Evolutionary conservation across 1,140 invertebrate genomes (phyloP).

Genomic region (Drosophila pseudoananassae): DNA sequence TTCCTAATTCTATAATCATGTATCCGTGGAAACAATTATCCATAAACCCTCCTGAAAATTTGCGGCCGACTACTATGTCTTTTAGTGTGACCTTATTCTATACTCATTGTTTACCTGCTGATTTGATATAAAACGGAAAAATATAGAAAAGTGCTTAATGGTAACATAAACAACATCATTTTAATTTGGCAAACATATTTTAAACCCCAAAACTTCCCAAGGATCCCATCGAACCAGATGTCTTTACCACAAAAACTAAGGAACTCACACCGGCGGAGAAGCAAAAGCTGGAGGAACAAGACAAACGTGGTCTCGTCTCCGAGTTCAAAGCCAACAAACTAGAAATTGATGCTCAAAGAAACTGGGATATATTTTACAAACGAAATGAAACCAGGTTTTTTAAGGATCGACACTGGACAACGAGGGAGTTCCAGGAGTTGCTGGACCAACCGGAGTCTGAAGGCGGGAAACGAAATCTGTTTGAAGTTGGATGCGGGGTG

Average conservation of each 20-base stretch:
- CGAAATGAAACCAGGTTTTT: conserved; percentile 96
- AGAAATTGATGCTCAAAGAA: conserved; percentile 93
- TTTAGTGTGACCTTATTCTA: conserved; percentile 9
- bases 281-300: conserved; percentile 87
- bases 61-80: neutral
- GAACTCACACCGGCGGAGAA: conserved; percentile 87
- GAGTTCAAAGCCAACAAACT: conserved; percentile 92
- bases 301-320: conserved; percentile 88
- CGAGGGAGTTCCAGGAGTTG: conserved; percentile 96
- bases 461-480: conserved; percentile 85
- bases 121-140: neutral
- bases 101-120: conserved; percentile 4
- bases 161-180: neutral
- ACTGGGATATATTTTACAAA: conserved; percentile 99
- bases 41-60: neutral
- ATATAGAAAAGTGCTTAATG: conserved; percentile 7
- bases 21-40: too few relatives aligned
- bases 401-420: conserved; percentile 99
- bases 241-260: conserved; percentile 57
- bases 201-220: neutral
- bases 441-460: conserved; percentile 84
- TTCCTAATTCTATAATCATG: too few relatives aligned
- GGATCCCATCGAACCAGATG: conserved; percentile 32
- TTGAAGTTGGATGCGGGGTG: conserved; percentile 98
- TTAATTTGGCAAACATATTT: too few relatives aligned